Evolutionary conservation across 2,888 invertebrate genomes (phyloP).

Genomic region (Brachypalpus laphriformis): DNA sequence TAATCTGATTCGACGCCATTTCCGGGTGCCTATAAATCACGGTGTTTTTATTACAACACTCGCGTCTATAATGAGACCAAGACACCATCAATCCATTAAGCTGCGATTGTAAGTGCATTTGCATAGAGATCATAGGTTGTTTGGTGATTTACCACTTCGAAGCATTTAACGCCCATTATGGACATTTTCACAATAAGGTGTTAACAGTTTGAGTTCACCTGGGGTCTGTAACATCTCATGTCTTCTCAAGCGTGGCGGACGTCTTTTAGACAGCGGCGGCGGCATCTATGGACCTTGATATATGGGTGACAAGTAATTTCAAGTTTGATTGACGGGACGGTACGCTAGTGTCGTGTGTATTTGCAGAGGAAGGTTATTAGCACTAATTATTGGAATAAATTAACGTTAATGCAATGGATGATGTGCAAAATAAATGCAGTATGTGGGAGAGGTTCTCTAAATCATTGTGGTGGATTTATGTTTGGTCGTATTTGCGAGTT

Average conservation of each 20-base stretch:
- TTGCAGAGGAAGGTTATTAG: conserved; percentile 21
- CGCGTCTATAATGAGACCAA: conserved; percentile 3
- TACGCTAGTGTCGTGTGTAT: background rate
- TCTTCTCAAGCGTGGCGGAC: background rate
- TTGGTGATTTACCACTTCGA: conserved; percentile 36
- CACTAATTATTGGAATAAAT: conserved; percentile 52
- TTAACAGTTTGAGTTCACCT: conserved; percentile 48
- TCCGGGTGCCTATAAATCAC: conserved; percentile 38
- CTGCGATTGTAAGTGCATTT: conserved; percentile 21
- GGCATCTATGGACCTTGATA: conserved; percentile 11
- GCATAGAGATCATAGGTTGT: conserved; percentile 38
- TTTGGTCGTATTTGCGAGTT: background rate
- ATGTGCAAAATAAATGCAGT: conserved; percentile 9
- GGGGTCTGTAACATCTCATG: background rate
- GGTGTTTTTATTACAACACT: background rate
- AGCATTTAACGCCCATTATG: conserved; percentile 47
- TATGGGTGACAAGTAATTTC: conserved; percentile 53
- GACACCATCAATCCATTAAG: conserved; percentile 26
- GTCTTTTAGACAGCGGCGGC: background rate
- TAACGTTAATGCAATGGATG: conserved; percentile 50
- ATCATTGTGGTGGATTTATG: background rate
- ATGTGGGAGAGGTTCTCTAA: background rate
- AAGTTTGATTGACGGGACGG: conserved; percentile 42
- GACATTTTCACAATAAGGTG: conserved; percentile 55
- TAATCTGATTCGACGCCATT: conserved; percentile 20